These are phyloP conservation scores for Aleiodes sp. DNA, from an alignment of 1,140 invertebrate species.

Conservation along the genomic window DNA sequence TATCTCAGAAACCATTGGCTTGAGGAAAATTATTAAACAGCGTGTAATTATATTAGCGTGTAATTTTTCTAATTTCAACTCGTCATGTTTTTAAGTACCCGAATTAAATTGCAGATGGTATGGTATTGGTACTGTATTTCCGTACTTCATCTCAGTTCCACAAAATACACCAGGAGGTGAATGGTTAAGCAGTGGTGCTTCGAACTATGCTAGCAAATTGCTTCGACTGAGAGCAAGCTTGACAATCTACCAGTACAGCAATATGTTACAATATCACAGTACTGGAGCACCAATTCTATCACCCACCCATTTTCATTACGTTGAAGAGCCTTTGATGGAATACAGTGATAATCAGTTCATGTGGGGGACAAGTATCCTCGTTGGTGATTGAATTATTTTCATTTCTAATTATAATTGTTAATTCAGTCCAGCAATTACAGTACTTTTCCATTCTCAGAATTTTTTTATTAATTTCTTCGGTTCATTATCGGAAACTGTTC, in stretches of 20 bases:
- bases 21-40: no score
- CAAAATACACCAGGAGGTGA: slow-evolving; percentile 38
- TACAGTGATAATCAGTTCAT: slow-evolving; percentile 37
- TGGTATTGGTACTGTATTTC: slow-evolving; percentile 40
- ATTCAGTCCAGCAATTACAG: no score
- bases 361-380: slow-evolving; percentile 41
- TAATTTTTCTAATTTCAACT: no score
- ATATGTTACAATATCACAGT: slow-evolving; percentile 21
- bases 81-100: no score
- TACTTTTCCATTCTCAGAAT: background rate
- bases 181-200: slow-evolving; percentile 27
- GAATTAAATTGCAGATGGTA: slow-evolving; percentile 40
- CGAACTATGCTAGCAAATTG: slow-evolving; percentile 24
- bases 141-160: slow-evolving; percentile 33
- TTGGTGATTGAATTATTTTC: slow-evolving; percentile 28
- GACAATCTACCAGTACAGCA: slow-evolving; percentile 36
- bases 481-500: no score
- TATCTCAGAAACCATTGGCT: no score
- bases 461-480: no score
- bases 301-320: slow-evolving; percentile 35
- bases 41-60: no score
- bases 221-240: slow-evolving; percentile 38
- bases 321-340: slow-evolving; percentile 2
- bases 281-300: slow-evolving; percentile 34
- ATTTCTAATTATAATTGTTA: no score